A percentile compares a stretch with the other conserved stretches of the same genome.
Conservation (phyloP, 2,888 invertebrate species). For the Euclidia mi region DNA sequence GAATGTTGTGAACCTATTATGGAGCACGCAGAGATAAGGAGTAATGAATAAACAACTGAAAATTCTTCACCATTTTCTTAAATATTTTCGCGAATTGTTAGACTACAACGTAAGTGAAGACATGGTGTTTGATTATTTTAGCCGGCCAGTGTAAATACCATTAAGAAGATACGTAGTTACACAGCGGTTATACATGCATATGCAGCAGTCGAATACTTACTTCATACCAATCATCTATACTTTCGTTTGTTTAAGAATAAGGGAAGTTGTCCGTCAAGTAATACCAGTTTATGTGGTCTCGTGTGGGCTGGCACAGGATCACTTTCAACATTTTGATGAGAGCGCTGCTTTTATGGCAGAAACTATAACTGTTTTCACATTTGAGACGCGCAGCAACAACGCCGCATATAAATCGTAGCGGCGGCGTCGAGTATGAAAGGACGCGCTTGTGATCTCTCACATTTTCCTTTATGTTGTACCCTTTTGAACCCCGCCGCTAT, state of each 20-base stretch:
- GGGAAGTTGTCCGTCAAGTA: constrained; percentile 61
- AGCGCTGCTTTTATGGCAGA: constrained; percentile 51
- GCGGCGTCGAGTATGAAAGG: constrained; percentile 28
- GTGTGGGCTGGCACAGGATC: constrained; percentile 63
- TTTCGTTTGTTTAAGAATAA: constrained; percentile 52
- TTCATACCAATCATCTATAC: constrained; percentile 31
- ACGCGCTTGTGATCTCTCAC: constrained; percentile 35
- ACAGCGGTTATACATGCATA: not conserved
- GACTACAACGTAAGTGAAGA: not conserved
- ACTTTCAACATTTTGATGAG: constrained; percentile 54
- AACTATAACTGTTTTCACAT: constrained; percentile 51
- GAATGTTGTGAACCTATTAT: too few species aligned
- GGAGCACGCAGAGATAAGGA: too few species aligned
- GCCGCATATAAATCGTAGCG: constrained; percentile 33
- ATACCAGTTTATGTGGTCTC: constrained; percentile 58
- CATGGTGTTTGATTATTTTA: constrained; percentile 1
- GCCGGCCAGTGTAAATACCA: constrained; percentile 8
- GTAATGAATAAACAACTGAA: not conserved
- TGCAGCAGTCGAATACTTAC: constrained; percentile 19
- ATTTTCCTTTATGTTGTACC: constrained; percentile 47
- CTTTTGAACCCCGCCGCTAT: constrained; percentile 43
- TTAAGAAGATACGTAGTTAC: not conserved
- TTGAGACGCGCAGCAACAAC: constrained; percentile 26
- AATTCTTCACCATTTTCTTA: not conserved
- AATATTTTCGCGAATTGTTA: not conserved